These are phyloP conservation scores for Eidolon helvum DNA, from an alignment of 2,113 vertebrate species.

Conservation along the genomic window DNA sequence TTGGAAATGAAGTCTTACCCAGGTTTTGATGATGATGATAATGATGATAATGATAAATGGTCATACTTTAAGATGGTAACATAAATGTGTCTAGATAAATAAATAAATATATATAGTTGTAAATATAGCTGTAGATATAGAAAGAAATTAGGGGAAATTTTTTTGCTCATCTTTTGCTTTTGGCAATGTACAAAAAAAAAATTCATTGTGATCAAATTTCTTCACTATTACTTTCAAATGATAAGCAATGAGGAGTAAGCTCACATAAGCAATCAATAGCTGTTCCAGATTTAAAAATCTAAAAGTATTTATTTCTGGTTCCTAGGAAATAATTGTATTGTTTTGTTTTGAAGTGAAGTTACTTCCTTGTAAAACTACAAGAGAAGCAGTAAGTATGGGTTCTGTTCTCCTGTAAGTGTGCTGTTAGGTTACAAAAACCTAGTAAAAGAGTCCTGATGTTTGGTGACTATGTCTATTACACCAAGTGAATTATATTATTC, in stretches of 20 bases:
- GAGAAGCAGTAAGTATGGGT: not conserved
- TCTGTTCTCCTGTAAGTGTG: not conserved
- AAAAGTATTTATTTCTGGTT: not conserved
- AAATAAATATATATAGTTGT: not conserved
- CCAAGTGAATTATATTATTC: not conserved
- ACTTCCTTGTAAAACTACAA: not conserved
- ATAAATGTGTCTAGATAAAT: not conserved
- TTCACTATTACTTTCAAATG: not conserved
- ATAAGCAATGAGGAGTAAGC: not conserved
- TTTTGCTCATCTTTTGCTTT: not conserved
- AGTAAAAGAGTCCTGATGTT: not conserved
- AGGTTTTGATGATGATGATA: not conserved
- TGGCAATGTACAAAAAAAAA: not conserved
- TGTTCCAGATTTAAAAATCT: not conserved
- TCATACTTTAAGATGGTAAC: not conserved
- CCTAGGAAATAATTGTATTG: not conserved
- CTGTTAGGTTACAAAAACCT: not conserved
- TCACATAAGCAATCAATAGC: not conserved
- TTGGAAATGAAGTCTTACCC: not conserved
- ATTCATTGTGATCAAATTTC: not conserved
- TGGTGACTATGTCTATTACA: not conserved
- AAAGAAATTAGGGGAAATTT: not conserved
- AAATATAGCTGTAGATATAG: not conserved
- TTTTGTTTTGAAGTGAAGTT: not conserved
- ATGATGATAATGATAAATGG: not conserved